Conservation (phyloP, 2,888 invertebrate genomes). For the Acanthoscelides obtectus region DNA sequence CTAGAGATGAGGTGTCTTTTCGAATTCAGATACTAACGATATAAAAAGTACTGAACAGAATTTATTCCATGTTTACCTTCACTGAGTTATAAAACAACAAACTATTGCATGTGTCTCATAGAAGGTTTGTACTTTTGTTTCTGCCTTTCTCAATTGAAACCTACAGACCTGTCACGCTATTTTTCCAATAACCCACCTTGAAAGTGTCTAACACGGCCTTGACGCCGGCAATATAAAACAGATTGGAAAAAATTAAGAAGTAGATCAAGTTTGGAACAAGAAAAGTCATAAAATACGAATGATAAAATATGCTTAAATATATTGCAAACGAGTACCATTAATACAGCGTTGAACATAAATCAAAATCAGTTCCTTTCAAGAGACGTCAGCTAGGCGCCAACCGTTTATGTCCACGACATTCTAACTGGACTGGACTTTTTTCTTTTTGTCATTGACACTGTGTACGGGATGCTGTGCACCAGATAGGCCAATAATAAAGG, state of each 20-base stretch:
- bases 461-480: too few species aligned
- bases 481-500: too few species aligned
- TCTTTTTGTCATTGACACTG: too few species aligned
- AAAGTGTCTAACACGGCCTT: not conserved
- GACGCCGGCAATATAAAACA: not conserved
- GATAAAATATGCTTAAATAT: not conserved
- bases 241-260: not conserved
- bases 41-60: too few species aligned
- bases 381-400: not conserved
- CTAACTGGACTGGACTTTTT: not conserved
- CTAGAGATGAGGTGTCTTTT: too few species aligned
- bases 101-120: too few species aligned
- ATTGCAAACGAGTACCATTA: not conserved
- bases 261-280: not conserved
- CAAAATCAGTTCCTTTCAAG: not conserved
- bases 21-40: too few species aligned
- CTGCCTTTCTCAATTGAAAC: not conserved
- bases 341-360: not conserved
- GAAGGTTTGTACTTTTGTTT: too few species aligned
- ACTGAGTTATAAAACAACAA: too few species aligned
- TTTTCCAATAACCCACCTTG: not conserved
- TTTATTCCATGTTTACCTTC: too few species aligned
- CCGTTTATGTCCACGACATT: not conserved
- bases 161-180: not conserved
- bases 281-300: not conserved